Base-by-base conservation (phyloP, 2,888 invertebrate species). In the Stegana nigrithorax region DNA sequence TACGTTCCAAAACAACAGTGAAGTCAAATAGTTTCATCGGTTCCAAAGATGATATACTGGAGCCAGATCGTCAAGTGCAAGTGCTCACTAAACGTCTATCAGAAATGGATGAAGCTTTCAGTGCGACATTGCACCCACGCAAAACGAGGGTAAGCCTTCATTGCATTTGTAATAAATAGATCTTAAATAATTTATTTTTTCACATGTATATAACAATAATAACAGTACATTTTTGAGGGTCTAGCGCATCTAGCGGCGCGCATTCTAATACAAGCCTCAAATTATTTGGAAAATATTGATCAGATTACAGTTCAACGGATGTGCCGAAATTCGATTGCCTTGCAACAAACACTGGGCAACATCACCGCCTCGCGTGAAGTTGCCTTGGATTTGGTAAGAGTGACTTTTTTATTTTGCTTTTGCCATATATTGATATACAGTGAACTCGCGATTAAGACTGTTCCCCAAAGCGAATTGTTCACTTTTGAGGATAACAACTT, bases 181-280 rank as follows among this genome's bases (percentile, higher is more conserved):
- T 12, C 5, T 4, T 4, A 8, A 12, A 17, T 2, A 29, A 7
- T 27, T 8, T 3, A 3, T 5, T 19, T 44, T 19, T 5, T 23
- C 26, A 23, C 2, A 5, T 32, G 42, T 86, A n/a, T n/a, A n/a
- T n/a, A n/a, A n/a, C n/a, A n/a, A n/a, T n/a, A n/a, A n/a, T n/a
- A 84, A 61, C 88, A 95, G 92, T 97, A 96, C 83, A 91, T 96
- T 67, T 93, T 96, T 86, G 93, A 94, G 85, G 96, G 96, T 1
- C 87, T 98, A 26, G 97, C 97, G 2, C 88, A 89, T 75, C 85
- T 94, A 55, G 91, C 93, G 45, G 90, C 93, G 0, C 91, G 92
- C 75, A 92, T 94, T 72, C 86, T 95, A 62, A 94, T 95, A 73
- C 92, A 91, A 77, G 91, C 92, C 58, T 91, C 93, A 8, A 92